Evolutionary conservation across 1,140 invertebrate species (phyloP), one percentile per base, ranked within the genome.

Genomic region (Danaus plexippus): DNA sequence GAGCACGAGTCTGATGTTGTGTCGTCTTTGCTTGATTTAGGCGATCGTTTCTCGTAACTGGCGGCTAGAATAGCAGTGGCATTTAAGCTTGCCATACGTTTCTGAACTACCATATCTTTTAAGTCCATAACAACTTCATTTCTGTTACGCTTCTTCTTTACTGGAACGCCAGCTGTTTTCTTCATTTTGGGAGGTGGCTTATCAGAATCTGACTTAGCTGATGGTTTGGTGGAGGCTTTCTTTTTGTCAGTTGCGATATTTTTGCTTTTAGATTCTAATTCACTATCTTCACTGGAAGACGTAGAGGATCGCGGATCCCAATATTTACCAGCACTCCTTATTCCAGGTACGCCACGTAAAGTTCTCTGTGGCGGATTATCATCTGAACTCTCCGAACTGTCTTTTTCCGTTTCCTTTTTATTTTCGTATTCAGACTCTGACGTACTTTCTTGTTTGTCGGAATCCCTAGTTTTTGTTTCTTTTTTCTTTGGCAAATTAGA

Each of bases 61-160:
- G 96, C 96, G 2, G 96, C 94, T 61, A 98, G 88, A 65, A 98
- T 97, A 11, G 96, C 96, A 9, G 94, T 94, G 9, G 96, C 96
- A 84, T 97, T 98, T 13, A 98, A 83, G 73, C 94, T 96, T 9
- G 96, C 96, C 95, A 97, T 97, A 22, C 96, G 89, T 74, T 96
- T 97, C 64, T 92, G 91, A 1, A 96, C 94, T 1, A 96, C 92
- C 91, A 96, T 95, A 65, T 95, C 94, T 70, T 95, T 94, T 47
- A 96, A 85, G 73, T 96, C 94, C 90, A 95, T 95, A 12, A 93
- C 90, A 32, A 94, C 88, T 72, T 94, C 92, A 48, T 90, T 90
- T 62, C 89, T 78, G 54, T 84, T 88, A 45, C 85, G 59, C 69
- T 85, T 82, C 55, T 85, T 88, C 64, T 86, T 87, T 1, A 83